Evolutionary conservation across 1,140 invertebrate species (phyloP).

Genomic region (Vollenhovia emeryi): DNA sequence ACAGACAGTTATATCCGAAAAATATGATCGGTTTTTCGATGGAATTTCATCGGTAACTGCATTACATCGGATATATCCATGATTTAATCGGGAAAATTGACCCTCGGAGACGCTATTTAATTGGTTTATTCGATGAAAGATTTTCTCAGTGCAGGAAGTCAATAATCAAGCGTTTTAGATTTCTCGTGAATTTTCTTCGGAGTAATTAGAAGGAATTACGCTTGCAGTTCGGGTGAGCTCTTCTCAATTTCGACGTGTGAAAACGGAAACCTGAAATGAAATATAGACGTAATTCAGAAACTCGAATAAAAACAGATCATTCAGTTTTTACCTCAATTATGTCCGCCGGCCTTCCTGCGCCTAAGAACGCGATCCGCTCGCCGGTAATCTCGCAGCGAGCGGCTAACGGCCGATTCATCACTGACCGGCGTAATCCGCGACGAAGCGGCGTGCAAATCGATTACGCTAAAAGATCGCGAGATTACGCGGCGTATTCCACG

Average conservation of each 20-base stretch:
- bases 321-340: neutral
- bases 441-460: constrained; percentile 55
- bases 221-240: neutral
- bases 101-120: too few relatives aligned
- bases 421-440: constrained; percentile 53
- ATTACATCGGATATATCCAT: too few relatives aligned
- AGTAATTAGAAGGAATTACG: neutral
- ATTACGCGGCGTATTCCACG: constrained; percentile 45
- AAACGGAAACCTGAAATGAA: neutral
- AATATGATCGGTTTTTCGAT: too few relatives aligned
- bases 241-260: neutral
- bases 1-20: too few relatives aligned
- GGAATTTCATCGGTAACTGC: too few relatives aligned
- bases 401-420: constrained; percentile 46
- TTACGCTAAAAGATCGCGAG: constrained; percentile 56
- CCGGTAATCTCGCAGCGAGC: constrained; percentile 9
- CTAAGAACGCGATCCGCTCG: constrained; percentile 1
- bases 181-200: neutral
- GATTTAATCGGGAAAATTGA: too few relatives aligned
- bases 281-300: neutral
- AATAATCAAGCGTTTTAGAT: neutral
- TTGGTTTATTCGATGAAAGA: too few relatives aligned
- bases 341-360: neutral
- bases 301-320: neutral
- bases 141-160: too few relatives aligned